phyloP scores from a whole-genome alignment of 2,888 invertebrate genomes.

The Dasysyrphus albostriatus region DNA sequence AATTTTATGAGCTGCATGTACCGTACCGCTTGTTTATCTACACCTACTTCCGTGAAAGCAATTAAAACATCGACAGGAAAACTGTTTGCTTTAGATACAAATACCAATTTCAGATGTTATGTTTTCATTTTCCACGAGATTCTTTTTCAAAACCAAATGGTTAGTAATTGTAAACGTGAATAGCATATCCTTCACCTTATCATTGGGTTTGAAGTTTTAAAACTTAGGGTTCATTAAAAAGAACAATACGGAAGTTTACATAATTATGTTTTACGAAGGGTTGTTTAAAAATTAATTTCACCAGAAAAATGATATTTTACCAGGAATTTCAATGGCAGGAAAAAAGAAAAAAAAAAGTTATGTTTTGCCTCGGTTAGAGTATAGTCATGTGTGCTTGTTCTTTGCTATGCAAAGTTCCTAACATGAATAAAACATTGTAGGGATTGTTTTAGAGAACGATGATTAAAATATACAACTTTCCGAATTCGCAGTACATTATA shows the following conservation, averaged over 20 bases:
- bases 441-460: too few relatives aligned
- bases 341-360: too few relatives aligned
- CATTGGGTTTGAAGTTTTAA: neutral
- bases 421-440: too few relatives aligned
- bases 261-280: constrained; percentile 19
- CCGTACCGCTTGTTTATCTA: constrained; percentile 13
- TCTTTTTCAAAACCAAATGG: constrained; percentile 6
- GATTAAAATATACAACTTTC: too few relatives aligned
- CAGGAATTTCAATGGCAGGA: neutral
- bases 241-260: constrained; percentile 39
- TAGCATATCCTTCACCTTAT: constrained; percentile 34
- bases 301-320: neutral
- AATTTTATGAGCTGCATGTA: constrained; percentile 26
- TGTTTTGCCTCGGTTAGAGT: too few relatives aligned
- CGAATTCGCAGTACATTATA: too few relatives aligned
- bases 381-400: too few relatives aligned
- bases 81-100: constrained; percentile 7
- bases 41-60: constrained; percentile 47
- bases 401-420: too few relatives aligned
- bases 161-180: constrained; percentile 50
- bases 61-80: constrained; percentile 55
- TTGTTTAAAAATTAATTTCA: constrained; percentile 27
- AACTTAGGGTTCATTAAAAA: constrained; percentile 14
- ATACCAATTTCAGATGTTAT: constrained; percentile 18
- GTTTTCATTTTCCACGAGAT: neutral